Evolutionary conservation across 2,888 invertebrate genomes (phyloP).

Genomic region (Thymelicus lineola): DNA sequence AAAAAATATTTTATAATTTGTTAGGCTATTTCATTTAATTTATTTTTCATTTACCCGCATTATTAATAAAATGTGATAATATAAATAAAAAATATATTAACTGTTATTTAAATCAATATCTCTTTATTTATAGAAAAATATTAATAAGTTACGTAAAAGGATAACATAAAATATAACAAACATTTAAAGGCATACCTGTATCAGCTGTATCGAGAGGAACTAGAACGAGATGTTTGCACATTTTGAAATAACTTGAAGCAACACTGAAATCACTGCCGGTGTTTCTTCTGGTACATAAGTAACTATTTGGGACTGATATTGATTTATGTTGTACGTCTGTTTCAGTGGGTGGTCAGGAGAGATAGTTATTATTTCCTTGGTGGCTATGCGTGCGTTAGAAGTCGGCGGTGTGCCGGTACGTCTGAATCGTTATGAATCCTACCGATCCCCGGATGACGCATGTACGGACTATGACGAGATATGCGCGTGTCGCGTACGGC

Average conservation of each 20-base stretch:
- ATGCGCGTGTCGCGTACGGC: constrained; percentile 35
- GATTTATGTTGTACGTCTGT: background rate
- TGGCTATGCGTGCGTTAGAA: background rate
- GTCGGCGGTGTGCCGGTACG: too few relatives aligned
- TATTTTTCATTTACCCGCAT: too few relatives aligned
- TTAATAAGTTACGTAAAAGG: background rate
- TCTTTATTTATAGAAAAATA: background rate
- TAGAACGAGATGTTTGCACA: constrained; percentile 72
- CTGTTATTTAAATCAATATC: background rate
- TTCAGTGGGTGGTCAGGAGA: background rate
- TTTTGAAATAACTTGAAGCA: constrained; percentile 42
- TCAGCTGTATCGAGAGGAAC: constrained; percentile 65
- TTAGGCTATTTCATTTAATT: too few relatives aligned
- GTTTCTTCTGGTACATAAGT: constrained; percentile 12
- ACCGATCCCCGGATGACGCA: background rate
- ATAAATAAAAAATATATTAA: too few relatives aligned
- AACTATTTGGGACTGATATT: background rate
- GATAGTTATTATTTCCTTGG: background rate
- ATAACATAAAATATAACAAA: background rate
- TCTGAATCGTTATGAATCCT: too few relatives aligned
- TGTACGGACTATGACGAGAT: background rate
- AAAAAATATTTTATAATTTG: too few relatives aligned
- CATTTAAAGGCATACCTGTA: constrained; percentile 57
- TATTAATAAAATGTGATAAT: too few relatives aligned
- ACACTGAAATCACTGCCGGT: constrained; percentile 20